Evolutionary conservation across 2,113 vertebrate genomes (phyloP).

Genomic region (Murina feae): DNA sequence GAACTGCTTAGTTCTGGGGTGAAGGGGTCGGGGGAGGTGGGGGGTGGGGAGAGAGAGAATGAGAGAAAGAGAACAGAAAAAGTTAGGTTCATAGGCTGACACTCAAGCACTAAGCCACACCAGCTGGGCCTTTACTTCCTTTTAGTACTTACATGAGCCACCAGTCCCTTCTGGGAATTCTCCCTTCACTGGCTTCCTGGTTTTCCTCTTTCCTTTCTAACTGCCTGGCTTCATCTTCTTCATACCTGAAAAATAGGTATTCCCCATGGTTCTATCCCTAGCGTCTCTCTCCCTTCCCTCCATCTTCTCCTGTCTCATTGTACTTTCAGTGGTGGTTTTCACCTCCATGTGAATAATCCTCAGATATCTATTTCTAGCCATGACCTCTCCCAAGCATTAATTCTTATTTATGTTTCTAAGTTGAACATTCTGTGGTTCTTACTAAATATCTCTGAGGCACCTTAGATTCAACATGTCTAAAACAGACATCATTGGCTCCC

Average conservation of each 20-base stretch:
- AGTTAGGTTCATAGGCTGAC: background rate
- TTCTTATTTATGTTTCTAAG: slow-evolving; percentile 16
- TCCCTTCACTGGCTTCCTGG: background rate
- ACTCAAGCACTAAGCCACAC: no score
- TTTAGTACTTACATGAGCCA: background rate
- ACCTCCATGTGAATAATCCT: background rate
- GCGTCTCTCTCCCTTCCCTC: background rate
- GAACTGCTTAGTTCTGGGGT: background rate
- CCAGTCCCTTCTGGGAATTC: background rate
- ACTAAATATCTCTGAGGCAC: background rate
- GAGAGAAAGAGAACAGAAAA: background rate
- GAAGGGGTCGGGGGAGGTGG: background rate
- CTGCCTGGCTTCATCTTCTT: background rate
- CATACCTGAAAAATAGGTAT: background rate
- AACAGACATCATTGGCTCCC: background rate
- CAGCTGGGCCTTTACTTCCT: background rate
- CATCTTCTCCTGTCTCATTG: background rate
- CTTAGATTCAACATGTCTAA: background rate
- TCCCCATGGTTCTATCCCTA: background rate
- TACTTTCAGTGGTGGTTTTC: slow-evolving; percentile 1
- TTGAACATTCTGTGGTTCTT: background rate
- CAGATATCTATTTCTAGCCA: background rate
- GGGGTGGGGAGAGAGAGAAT: background rate
- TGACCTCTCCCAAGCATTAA: background rate
- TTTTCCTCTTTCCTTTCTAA: background rate